Evolutionary conservation across 1,140 invertebrate genomes (phyloP).

Genomic region (Drosophila sechellia): DNA sequence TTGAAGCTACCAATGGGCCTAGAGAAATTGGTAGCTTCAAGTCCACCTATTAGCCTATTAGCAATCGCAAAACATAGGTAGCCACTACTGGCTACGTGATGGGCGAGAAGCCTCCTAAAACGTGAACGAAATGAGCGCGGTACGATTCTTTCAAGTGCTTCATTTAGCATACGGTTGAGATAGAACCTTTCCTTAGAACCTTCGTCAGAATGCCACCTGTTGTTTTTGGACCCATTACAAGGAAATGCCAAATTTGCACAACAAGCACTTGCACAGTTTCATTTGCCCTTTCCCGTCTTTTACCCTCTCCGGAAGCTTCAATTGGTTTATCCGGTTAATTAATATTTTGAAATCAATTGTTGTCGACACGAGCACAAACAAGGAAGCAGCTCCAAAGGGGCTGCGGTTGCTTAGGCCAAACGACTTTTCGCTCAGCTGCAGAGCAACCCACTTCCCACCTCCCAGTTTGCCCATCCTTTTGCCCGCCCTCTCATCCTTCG

Average conservation of each 20-base stretch:
- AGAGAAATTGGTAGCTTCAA: too few species aligned
- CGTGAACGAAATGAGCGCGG: too few species aligned
- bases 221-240: neutral
- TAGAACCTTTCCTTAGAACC: too few species aligned
- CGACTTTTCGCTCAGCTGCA: conserved; percentile 24
- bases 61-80: too few species aligned
- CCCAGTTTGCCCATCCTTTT: neutral
- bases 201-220: neutral
- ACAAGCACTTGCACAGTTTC: neutral
- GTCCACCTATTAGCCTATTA: too few species aligned
- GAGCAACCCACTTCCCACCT: neutral
- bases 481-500: neutral
- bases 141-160: too few species aligned
- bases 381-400: conserved; percentile 1
- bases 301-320: conserved; percentile 10
- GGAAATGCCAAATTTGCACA: neutral
- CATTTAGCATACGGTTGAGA: too few species aligned
- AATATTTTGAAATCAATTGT: conserved; percentile 55
- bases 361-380: conserved; percentile 28
- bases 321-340: conserved; percentile 50
- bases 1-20: too few species aligned
- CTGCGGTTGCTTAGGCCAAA: conserved; percentile 33
- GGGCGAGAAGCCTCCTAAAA: too few species aligned
- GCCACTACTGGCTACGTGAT: too few species aligned
- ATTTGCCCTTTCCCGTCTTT: conserved; percentile 22